Evolutionary conservation across 2,888 invertebrate species (phyloP).

Genomic region (Ceriagrion tenellum): DNA sequence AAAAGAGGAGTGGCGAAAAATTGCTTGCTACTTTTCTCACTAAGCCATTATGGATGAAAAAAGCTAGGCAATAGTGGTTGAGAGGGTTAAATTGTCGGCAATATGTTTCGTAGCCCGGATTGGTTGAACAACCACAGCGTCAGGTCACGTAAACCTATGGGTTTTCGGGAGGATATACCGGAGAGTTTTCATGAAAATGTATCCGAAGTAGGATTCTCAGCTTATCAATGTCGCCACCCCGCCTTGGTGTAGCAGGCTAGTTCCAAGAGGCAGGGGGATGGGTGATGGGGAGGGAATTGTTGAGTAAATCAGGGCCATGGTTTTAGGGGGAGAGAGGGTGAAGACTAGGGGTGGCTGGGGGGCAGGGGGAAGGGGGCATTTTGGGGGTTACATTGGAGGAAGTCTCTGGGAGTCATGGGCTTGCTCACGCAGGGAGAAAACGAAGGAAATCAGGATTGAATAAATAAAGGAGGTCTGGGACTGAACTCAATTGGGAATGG

Average conservation of each 20-base stretch:
- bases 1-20: too few relatives aligned
- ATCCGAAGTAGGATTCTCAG: not conserved
- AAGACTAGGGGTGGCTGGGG: not conserved
- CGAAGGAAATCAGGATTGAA: slow-evolving; percentile 59
- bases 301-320: not conserved
- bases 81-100: not conserved
- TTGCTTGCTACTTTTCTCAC: too few relatives aligned
- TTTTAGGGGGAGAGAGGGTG: not conserved
- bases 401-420: not conserved
- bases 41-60: too few relatives aligned
- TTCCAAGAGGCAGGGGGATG: not conserved
- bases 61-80: too few relatives aligned
- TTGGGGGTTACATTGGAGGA: too few relatives aligned
- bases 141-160: not conserved
- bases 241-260: too few relatives aligned
- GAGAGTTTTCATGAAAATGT: not conserved
- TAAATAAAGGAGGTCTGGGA: slow-evolving; percentile 61
- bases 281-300: not conserved
- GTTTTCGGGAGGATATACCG: not conserved
- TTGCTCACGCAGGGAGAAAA: slow-evolving; percentile 17
- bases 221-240: not conserved
- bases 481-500: slow-evolving; percentile 39
- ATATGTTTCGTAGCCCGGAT: not conserved
- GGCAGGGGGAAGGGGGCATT: not conserved
- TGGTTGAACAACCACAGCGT: not conserved